Evolutionary conservation across 1,140 invertebrate genomes (phyloP).

Genomic region (Sinonovacula constricta): DNA sequence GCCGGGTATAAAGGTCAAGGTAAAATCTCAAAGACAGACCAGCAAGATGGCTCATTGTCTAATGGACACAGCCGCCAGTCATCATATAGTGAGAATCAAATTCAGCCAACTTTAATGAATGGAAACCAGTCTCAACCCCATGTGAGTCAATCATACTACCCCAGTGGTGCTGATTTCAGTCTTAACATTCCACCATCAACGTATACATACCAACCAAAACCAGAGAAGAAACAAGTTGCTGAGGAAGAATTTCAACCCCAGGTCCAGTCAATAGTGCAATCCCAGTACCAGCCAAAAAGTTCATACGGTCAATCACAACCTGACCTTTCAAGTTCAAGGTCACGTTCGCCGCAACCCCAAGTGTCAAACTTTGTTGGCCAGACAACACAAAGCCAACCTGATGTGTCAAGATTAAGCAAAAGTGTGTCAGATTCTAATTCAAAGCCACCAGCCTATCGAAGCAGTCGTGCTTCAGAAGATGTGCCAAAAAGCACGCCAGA

Average conservation of each 20-base stretch:
- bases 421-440: no score
- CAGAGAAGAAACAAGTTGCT: neutral
- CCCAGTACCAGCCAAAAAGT: neutral
- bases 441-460: no score
- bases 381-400: neutral
- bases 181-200: conserved; percentile 31
- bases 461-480: no score
- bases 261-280: neutral
- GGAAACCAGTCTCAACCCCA: conserved; percentile 38
- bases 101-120: conserved; percentile 22
- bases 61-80: no score
- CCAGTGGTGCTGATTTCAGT: conserved; percentile 31
- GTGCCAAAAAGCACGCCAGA: conserved; percentile 38
- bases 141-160: conserved; percentile 51
- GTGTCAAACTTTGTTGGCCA: conserved; percentile 5
- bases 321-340: neutral
- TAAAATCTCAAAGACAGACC: no score
- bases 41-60: no score
- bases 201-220: neutral
- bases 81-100: conserved; percentile 2
- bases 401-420: neutral
- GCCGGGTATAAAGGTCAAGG: conserved; percentile 28
- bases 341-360: conserved; percentile 20
- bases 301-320: neutral
- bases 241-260: neutral